phyloP scores from a whole-genome alignment of 2,888 invertebrate genomes.

The Drosophila subsilvestris region DNA sequence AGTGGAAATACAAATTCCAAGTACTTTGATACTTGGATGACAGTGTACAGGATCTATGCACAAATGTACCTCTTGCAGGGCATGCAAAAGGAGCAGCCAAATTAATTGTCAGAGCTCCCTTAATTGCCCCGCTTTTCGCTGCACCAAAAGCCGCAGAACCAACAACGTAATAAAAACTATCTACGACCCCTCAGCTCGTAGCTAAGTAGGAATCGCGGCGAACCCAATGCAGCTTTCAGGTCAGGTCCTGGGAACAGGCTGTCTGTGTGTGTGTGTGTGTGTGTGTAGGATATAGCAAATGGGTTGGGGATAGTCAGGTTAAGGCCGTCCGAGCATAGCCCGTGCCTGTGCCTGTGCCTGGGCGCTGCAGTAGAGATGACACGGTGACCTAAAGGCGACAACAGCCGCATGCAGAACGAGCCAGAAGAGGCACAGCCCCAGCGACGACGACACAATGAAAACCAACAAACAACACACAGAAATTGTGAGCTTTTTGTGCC shows the following conservation, averaged over 20 bases:
- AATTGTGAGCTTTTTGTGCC: slow-evolving; percentile 39
- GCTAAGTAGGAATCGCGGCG: slow-evolving; percentile 26
- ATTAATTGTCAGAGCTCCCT: slow-evolving; percentile 49
- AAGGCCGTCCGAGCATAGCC: slow-evolving; percentile 29
- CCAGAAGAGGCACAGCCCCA: slow-evolving; percentile 10
- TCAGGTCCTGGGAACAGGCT: slow-evolving; percentile 5
- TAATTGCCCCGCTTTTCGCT: slow-evolving; percentile 48
- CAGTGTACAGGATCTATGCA: background rate
- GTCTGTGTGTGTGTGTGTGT: too few relatives aligned
- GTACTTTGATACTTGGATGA: slow-evolving; percentile 15
- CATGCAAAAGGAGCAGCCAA: slow-evolving; percentile 13
- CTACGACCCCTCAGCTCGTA: slow-evolving; percentile 3
- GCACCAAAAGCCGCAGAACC: slow-evolving; percentile 45
- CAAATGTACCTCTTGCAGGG: background rate
- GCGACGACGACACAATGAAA: slow-evolving; percentile 23
- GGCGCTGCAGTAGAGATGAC: slow-evolving; percentile 53
- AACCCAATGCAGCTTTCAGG: slow-evolving; percentile 16
- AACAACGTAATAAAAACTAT: slow-evolving; percentile 39
- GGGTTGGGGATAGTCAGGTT: slow-evolving; percentile 20
- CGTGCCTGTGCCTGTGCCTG: background rate
- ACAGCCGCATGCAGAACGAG: slow-evolving; percentile 45
- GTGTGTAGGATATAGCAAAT: background rate
- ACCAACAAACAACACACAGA: slow-evolving; percentile 40
- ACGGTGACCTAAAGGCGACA: slow-evolving; percentile 63
- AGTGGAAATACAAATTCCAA: slow-evolving; percentile 42